Evolutionary conservation across 2,113 vertebrate genomes (phyloP), one percentile per base, ranked within the genome.

Genomic region (Petrocephalus zakoni): DNA sequence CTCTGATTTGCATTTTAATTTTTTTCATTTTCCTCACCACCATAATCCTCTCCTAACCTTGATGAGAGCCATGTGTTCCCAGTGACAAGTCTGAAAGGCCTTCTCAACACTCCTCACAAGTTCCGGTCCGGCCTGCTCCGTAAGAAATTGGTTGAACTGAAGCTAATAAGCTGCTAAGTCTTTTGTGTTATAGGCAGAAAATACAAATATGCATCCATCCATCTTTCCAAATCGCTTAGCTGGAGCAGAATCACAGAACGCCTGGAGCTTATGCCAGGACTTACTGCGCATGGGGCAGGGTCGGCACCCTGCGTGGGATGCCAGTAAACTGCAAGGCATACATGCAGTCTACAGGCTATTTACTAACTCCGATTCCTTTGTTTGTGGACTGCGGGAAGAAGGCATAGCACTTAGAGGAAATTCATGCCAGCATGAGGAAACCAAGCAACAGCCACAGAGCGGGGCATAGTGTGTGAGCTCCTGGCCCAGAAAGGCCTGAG

Each of bases 1-100:
- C 1, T 90, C 93, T 93, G 93, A 95, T 96, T 95, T 95, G 95
- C 95, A 96, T 96, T 94, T 95, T 93, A 95, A 95, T 95, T 95
- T 93, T 93, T 91, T 90, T 29, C 90, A 89, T 91, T 92, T 94
- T 94, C 92, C 90, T 92, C 90, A 88, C 91, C 89, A 92, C 92
- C 86, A 87, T 91, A 91, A 95, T 94, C 94, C 94, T 91, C 88
- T 88, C 49, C 22, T 91, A 87, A 88, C 61, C 89, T 93, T 92
- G 93, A 95, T 93, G 92, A 91, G 87, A 37, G 21, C 90, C 90
- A 91, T 92, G 89, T 92, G 92, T 92, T 91, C 91, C 89, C 89
- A 72, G 91, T 72, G 75, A 68, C 78, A 85, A 42, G 22, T 56
- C 47, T 85, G 58, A 49, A 37, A 84, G 11, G 5, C 72, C 34